Evolutionary conservation across 2,113 vertebrate species (phyloP), one percentile per base, ranked within the genome.

Genomic region (Chionis minor): DNA sequence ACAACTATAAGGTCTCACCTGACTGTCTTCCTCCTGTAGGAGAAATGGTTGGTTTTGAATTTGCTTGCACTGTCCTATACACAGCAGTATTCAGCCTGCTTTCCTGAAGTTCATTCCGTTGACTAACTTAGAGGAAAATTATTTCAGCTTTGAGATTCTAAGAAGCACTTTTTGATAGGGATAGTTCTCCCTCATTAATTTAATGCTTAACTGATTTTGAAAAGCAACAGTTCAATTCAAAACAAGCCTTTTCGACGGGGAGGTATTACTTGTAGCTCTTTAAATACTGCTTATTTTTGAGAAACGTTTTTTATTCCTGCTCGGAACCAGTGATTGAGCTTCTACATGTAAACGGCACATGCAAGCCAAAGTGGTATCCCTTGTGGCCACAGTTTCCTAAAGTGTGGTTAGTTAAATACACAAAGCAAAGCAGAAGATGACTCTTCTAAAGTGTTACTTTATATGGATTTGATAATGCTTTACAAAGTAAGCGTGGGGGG

Each of bases 61-160:
- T 63, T 62, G 3, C 21, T n/a, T 61, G 20, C 15, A 1, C 35
- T 20, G 0, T 24, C 10, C 42, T 33, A 4, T 22, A 4, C 4
- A 6, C n/a, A 40, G 81, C 77, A 80, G 67, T 12, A 55, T 12
- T 0, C 35, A 42, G 32, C 8, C 11, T 56, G 55, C 65, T 92
- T n/a, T 52, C 59, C 42, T 52, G 6, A 21, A 24, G 69, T 63
- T 45, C 14, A 4, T 14, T 51, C 8, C 52, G 45, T 71, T 38
- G n/a, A 52, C 18, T 4, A 44, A 47, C 20, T 44, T 26, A 7
- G 3, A 69, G 71, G 81, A 23, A 56, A 71, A 44, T 47, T 3
- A 24, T 21, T 49, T 65, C 59, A 81, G 17, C 52, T 91, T 28
- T 63, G 21, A 54, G 24, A 45, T 71, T 32, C 61, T 44, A 4